Percentiles rank a stretch among this genome's conserved stretches.
These are phyloP conservation scores for Clamator glandarius DNA, from an alignment of 2,797 vertebrate species.

Conservation along the genomic window DNA sequence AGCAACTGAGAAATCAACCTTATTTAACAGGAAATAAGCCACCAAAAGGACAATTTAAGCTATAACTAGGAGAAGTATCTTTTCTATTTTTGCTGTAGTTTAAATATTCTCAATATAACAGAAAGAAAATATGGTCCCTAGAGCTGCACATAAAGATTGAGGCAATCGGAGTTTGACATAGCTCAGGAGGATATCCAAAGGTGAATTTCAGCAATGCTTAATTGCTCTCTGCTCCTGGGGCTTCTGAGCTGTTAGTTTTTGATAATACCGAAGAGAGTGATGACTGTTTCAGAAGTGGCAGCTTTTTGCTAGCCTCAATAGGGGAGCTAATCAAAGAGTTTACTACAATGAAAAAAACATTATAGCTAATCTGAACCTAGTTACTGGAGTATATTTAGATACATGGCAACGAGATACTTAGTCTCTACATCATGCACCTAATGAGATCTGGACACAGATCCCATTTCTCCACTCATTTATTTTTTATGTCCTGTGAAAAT, in stretches of 20 bases:
- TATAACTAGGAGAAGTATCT: neutral
- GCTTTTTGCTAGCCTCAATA: neutral
- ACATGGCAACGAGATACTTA: neutral
- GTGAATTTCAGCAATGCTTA: neutral
- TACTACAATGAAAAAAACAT: neutral
- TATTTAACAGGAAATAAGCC: neutral
- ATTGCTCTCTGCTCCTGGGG: neutral
- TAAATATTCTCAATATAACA: neutral
- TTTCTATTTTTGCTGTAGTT: neutral
- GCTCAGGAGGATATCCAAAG: neutral
- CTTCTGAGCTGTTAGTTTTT: neutral
- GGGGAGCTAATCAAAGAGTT: neutral
- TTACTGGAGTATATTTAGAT: neutral
- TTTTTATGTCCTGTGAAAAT: neutral
- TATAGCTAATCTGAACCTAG: neutral
- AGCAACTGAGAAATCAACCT: neutral
- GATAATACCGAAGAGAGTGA: neutral
- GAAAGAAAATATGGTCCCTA: neutral
- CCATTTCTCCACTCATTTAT: neutral
- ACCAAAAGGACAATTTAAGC: neutral
- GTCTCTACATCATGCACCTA: neutral
- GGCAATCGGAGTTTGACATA: neutral
- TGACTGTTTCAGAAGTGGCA: neutral
- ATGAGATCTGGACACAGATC: neutral
- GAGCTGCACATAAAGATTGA: neutral